Conservation (phyloP, 1,140 invertebrate species). For the Archegozetes longisetosus region DNA sequence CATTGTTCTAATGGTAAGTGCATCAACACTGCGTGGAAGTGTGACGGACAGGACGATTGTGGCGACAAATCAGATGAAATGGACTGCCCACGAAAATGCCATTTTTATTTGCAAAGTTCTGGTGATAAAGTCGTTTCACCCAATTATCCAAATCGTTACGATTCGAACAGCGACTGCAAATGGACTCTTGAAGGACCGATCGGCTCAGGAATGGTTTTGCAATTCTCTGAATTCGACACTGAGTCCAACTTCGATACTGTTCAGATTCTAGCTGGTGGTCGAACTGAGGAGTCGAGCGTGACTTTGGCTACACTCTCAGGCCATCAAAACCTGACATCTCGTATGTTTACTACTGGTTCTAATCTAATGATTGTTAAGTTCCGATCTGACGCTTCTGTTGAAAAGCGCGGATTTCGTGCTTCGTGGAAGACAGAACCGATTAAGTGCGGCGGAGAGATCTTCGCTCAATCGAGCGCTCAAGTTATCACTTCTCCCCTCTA, state of each 20-base stretch:
- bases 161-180: conserved; percentile 74
- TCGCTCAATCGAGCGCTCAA: conserved; percentile 21
- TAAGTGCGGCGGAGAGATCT: conserved; percentile 61
- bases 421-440: conserved; percentile 52
- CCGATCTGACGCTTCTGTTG: conserved; percentile 77
- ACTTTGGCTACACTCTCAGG: conserved; percentile 80
- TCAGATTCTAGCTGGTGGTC: conserved; percentile 80
- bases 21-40: conserved; percentile 68
- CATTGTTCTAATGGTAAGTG: conserved; percentile 84
- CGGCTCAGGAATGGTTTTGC: conserved; percentile 75
- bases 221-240: conserved; percentile 94
- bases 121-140: conserved; percentile 88
- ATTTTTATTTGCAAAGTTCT: conserved; percentile 61
- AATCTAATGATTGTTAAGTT: conserved; percentile 98
- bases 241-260: conserved; percentile 91
- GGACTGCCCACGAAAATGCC: conserved; percentile 59
- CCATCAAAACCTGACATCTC: conserved; percentile 53
- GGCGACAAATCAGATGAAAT: conserved; percentile 80
- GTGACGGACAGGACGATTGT: conserved; percentile 83
- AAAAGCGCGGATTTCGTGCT: conserved; percentile 67
- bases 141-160: conserved; percentile 83
- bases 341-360: conserved; percentile 76
- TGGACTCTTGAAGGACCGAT: conserved; percentile 93
- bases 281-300: conserved; percentile 82
- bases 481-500: conserved; percentile 68